These are phyloP conservation scores for Drosophila bunnanda DNA, from an alignment of 2,888 invertebrate genomes.

Conservation along the genomic window DNA sequence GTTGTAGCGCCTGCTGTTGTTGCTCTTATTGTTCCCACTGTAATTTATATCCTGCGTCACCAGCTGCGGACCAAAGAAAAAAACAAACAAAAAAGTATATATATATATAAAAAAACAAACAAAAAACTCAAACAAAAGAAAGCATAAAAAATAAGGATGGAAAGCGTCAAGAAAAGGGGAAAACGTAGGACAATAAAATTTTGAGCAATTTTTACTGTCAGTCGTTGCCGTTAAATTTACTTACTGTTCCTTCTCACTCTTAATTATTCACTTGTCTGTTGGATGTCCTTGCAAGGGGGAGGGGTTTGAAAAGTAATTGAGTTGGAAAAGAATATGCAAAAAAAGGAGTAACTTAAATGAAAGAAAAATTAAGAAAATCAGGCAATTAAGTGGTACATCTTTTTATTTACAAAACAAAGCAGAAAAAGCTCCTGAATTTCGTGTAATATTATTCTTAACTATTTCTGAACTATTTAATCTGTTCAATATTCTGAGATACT, in stretches of 20 bases:
- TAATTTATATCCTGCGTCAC: constrained; percentile 63
- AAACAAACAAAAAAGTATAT: background rate
- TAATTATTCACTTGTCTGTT: constrained; percentile 28
- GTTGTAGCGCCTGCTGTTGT: constrained; percentile 42
- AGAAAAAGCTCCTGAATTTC: background rate
- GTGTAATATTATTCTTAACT: background rate
- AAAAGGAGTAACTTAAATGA: background rate
- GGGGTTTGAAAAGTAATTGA: background rate
- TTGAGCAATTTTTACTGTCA: constrained; percentile 56
- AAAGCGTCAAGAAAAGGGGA: constrained; percentile 27
- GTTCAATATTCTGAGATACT: background rate
- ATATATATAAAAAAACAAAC: no score
- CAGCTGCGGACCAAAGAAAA: constrained; percentile 34
- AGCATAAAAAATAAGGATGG: constrained; percentile 17
- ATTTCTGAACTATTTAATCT: background rate
- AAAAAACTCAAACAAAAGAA: constrained; percentile 2
- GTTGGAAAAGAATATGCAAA: constrained; percentile 1
- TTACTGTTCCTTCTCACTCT: constrained; percentile 29
- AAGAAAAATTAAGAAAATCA: background rate
- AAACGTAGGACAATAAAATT: constrained; percentile 56
- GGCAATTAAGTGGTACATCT: background rate
- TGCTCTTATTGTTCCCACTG: constrained; percentile 49
- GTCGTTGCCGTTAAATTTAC: constrained; percentile 45
- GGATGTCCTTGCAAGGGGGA: background rate
- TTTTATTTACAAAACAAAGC: background rate